A percentile compares a stretch with the other conserved stretches of the same genome.
phyloP scores from a whole-genome alignment of 2,888 invertebrate species.

The Tiliacea aurago region DNA sequence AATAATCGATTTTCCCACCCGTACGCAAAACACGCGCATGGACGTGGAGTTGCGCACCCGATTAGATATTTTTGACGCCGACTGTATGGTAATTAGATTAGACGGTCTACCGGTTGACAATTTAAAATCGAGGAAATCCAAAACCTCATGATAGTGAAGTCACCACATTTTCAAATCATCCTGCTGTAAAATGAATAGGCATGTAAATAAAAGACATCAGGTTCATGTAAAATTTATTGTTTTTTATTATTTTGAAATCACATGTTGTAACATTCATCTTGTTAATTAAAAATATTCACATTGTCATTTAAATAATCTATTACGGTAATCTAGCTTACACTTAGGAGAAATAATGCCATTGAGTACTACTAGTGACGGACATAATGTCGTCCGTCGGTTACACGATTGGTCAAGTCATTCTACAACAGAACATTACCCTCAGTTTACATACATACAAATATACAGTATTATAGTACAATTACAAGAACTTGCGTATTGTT shows the following conservation, averaged over 20 bases:
- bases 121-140: neutral
- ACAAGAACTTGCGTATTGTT: slow-evolving; percentile 85
- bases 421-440: slow-evolving; percentile 85
- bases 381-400: slow-evolving; percentile 79
- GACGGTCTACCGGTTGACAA: neutral
- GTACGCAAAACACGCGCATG: too few relatives aligned
- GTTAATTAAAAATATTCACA: slow-evolving; percentile 92
- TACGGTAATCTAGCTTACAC: slow-evolving; percentile 90
- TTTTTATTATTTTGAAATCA: slow-evolving; percentile 92
- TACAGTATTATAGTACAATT: slow-evolving; percentile 89
- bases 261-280: slow-evolving; percentile 92
- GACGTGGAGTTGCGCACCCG: too few relatives aligned
- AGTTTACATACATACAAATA: slow-evolving; percentile 90
- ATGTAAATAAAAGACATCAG: slow-evolving; percentile 66
- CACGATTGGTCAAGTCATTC: slow-evolving; percentile 89
- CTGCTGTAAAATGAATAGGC: neutral
- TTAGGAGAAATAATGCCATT: slow-evolving; percentile 90
- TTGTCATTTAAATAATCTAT: slow-evolving; percentile 92
- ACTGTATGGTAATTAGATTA: too few relatives aligned
- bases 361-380: slow-evolving; percentile 85
- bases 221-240: slow-evolving; percentile 91
- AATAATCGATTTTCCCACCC: too few relatives aligned
- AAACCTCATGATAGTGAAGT: neutral
- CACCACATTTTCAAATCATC: neutral
- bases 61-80: too few relatives aligned